Conservation (phyloP, 2,797 vertebrate genomes). For the Micropoecilia bifurca region DNA sequence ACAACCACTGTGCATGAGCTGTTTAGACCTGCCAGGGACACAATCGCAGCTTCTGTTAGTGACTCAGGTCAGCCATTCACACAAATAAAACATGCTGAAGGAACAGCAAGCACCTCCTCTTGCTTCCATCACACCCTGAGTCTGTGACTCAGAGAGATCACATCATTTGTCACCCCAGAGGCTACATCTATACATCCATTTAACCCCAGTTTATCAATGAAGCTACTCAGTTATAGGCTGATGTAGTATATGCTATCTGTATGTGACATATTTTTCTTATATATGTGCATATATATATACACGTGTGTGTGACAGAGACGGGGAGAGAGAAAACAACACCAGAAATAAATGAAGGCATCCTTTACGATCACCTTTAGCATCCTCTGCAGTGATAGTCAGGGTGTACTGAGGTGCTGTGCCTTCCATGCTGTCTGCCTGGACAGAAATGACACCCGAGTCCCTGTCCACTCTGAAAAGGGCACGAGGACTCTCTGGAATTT, state of each 20-base stretch:
- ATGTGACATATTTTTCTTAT: constrained; percentile 1
- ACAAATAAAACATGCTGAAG: constrained; percentile 49
- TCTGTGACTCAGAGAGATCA: constrained; percentile 57
- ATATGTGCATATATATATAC: neutral
- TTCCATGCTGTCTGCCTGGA: constrained; percentile 81
- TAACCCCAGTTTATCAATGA: neutral
- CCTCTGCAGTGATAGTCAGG: constrained; percentile 83
- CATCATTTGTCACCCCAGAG: constrained; percentile 47
- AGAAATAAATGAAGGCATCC: neutral
- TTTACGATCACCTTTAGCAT: constrained; percentile 80
- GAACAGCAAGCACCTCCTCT: constrained; percentile 50
- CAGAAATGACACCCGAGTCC: constrained; percentile 78
- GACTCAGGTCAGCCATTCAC: constrained; percentile 65
- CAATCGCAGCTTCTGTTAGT: constrained; percentile 64
- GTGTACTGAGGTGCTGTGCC: constrained; percentile 82
- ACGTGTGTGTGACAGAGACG: no score
- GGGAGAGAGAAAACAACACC: neutral
- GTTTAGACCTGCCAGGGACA: constrained; percentile 80
- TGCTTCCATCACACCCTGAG: constrained; percentile 51
- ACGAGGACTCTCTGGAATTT: constrained; percentile 84
- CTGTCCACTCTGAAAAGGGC: constrained; percentile 83
- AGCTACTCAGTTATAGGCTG: constrained; percentile 13
- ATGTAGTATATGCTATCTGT: constrained; percentile 9
- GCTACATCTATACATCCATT: constrained; percentile 25
- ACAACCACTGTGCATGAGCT: constrained; percentile 82